Conservation (phyloP, 1,140 invertebrate genomes). For the Zeugodacus cucurbitae region DNA sequence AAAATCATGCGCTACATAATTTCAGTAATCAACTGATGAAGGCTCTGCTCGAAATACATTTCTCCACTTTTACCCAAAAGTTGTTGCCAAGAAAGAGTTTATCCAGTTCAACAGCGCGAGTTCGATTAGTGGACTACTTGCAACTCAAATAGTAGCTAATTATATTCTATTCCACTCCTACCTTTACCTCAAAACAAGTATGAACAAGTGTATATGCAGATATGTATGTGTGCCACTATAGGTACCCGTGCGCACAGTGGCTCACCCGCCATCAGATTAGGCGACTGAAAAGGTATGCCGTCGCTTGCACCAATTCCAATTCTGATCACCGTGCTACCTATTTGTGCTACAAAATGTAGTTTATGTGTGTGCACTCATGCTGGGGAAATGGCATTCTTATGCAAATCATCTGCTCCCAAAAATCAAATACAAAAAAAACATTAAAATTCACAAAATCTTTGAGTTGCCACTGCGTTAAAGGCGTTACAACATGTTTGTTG, state of each 20-base stretch:
- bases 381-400: conserved; percentile 25
- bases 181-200: no score
- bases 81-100: no score
- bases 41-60: no score
- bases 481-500: background rate
- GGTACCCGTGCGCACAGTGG: background rate
- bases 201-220: no score
- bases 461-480: background rate
- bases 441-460: background rate
- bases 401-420: background rate
- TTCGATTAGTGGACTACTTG: background rate
- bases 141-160: background rate
- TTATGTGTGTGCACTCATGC: background rate
- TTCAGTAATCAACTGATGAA: background rate
- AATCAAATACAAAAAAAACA: background rate
- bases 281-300: background rate
- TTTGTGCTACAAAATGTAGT: background rate
- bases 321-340: background rate
- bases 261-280: background rate
- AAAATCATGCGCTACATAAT: background rate
- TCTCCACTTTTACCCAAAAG: no score
- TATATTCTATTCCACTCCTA: background rate
- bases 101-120: background rate
- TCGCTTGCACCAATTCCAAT: background rate
- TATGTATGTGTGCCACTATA: no score